A percentile compares a stretch with the other conserved stretches of the same genome.
These are phyloP conservation scores for Drosophila nigritarsus DNA, from an alignment of 2,888 invertebrate genomes.

Conservation along the genomic window DNA sequence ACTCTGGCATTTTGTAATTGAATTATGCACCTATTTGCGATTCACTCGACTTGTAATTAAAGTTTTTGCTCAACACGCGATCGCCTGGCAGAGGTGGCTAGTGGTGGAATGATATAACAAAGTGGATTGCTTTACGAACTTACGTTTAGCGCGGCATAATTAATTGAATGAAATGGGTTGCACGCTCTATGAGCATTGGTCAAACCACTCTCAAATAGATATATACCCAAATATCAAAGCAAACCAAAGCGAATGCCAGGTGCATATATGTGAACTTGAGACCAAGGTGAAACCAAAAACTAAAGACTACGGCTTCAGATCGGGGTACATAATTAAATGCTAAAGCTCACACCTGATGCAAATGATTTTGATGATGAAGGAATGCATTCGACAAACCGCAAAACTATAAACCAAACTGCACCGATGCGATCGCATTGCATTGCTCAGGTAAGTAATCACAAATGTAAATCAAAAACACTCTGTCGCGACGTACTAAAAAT, in stretches of 20 bases:
- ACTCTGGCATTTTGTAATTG: constrained; percentile 71
- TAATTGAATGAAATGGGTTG: constrained; percentile 50
- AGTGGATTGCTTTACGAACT: constrained; percentile 68
- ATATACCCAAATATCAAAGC: constrained; percentile 11
- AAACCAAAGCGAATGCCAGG: constrained; percentile 3
- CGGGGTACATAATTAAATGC: constrained; percentile 20
- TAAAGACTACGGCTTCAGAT: constrained; percentile 21
- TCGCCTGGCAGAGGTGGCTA: constrained; percentile 12
- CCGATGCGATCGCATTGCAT: constrained; percentile 21
- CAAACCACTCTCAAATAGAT: constrained; percentile 4
- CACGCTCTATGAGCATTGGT: constrained; percentile 16
- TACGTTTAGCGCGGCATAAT: constrained; percentile 69
- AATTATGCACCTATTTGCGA: constrained; percentile 53
- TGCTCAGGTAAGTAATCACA: constrained; percentile 30
- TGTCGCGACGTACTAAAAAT: constrained; percentile 2
- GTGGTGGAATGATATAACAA: constrained; percentile 70
- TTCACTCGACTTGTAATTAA: constrained; percentile 53
- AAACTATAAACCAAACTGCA: constrained; percentile 18
- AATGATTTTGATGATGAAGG: constrained; percentile 1
- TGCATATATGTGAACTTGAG: constrained; percentile 34
- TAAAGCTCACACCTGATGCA: constrained; percentile 3
- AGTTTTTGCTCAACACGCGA: constrained; percentile 60
- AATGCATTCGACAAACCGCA: constrained; percentile 48
- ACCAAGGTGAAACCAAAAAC: constrained; percentile 51
- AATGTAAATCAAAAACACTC: constrained; percentile 7